Conservation (phyloP, 2,797 vertebrate species). For the Sarcoramphus papa region DNA sequence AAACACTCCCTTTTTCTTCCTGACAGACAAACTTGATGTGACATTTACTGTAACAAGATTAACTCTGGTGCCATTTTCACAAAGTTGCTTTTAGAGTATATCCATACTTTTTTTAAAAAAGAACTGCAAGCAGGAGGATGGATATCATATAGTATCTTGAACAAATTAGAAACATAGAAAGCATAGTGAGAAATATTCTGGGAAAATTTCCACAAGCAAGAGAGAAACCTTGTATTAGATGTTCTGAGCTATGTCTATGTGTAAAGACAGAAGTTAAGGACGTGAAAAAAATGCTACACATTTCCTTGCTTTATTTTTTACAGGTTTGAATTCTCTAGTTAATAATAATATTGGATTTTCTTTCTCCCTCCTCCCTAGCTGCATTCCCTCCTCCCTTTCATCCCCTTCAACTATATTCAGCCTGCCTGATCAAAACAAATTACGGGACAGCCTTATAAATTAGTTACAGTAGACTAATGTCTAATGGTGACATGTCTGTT, state of each 20-base stretch:
- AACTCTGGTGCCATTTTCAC: background rate
- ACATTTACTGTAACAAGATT: background rate
- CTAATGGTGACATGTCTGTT: conserved; percentile 70
- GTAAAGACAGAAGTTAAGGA: background rate
- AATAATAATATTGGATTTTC: conserved; percentile 30
- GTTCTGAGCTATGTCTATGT: background rate
- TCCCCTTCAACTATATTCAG: conserved; percentile 51
- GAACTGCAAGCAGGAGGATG: background rate
- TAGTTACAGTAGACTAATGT: conserved; percentile 70
- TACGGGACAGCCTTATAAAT: conserved; percentile 72
- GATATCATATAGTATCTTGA: background rate
- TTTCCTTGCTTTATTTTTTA: background rate
- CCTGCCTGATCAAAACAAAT: conserved; percentile 71
- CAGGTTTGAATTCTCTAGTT: conserved; percentile 17
- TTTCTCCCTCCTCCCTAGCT: background rate
- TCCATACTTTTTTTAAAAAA: background rate
- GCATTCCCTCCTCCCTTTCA: conserved; percentile 38
- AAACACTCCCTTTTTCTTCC: background rate
- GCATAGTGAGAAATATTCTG: background rate
- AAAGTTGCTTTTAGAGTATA: background rate
- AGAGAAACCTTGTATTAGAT: background rate
- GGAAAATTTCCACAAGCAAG: background rate
- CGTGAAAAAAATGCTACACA: background rate
- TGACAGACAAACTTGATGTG: background rate
- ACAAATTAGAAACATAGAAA: background rate